Evolutionary conservation across 2,888 invertebrate genomes (phyloP), one percentile per base, ranked within the genome.

Genomic region (Corbicula japonica): DNA sequence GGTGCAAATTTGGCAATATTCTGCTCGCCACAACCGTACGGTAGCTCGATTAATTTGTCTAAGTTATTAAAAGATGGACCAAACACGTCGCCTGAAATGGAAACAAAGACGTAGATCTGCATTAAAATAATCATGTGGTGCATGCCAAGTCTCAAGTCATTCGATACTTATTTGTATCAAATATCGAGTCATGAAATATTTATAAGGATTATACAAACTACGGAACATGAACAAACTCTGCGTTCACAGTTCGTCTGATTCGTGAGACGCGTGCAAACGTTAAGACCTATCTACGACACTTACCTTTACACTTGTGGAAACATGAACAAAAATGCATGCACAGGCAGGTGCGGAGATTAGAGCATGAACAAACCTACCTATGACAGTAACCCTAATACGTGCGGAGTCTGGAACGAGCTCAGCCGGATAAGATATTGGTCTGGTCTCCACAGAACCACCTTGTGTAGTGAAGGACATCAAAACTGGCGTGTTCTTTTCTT

Each of bases 1-100:
- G 98, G 96, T 50, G 98, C 97, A 91, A 99, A 96, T 80, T 97
- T 97, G 35, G 98, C 94, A 95, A 98, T 96, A 78, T 98, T 99
- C 92, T 98, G 97, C 92, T 97, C 97, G 0, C 98, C 97, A 92
- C 98, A 98, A 0, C 97, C 98, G 48, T 96, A 96, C 0, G 98
- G 97, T 93, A 97, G 95, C 83, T 96, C 91, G 8, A 97, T 95
- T 66, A 98, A 93, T 84, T 95, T 95, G 28, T 96, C 96, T 44
- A 97, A 93, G 91, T 97, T 96, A 38, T 96, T 95, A 68, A 97
- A 95, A 5, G 96, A 95, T 10, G 97, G 96, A 12, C 97, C 97
- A 87, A 98, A 94, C 32, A 97, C 95, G 92, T 97, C 97, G 77
- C 95, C 95, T 95, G 15, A 86, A 34, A 34, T 34, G 23, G 1